Evolutionary conservation across 1,140 invertebrate genomes (phyloP).

Genomic region (Polypedilum vanderplanki): DNA sequence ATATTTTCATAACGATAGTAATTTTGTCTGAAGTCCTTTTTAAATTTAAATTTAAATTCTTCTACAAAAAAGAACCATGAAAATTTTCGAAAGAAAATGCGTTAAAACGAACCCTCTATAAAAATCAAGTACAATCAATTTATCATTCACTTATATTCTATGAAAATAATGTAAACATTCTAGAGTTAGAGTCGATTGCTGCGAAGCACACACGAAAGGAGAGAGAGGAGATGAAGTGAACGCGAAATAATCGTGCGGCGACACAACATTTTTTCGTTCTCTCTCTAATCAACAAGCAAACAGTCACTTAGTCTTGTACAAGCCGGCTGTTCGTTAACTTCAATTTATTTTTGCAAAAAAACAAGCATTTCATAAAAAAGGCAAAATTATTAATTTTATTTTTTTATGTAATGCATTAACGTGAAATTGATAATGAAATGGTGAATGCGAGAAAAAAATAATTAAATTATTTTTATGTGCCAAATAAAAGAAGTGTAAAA

Average conservation of each 20-base stretch:
- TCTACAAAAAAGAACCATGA: no score
- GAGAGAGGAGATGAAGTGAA: neutral
- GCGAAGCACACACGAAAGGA: neutral
- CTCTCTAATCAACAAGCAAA: neutral
- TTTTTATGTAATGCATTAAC: no score
- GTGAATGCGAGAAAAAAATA: no score
- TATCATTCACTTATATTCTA: neutral
- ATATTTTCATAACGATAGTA: no score
- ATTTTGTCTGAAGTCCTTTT: no score
- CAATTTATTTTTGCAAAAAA: neutral
- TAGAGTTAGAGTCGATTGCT: no score
- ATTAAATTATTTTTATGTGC: neutral
- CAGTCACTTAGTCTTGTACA: neutral
- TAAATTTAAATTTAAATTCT: no score
- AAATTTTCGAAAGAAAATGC: no score
- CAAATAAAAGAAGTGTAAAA: neutral
- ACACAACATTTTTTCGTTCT: slow-evolving; percentile 11
- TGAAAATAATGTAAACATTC: neutral
- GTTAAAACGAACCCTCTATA: no score
- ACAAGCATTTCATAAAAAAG: neutral
- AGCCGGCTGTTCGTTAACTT: neutral
- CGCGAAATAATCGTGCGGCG: neutral
- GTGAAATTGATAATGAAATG: no score
- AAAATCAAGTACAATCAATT: neutral
- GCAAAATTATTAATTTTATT: no score